Conservation (phyloP, 2,888 invertebrate genomes). For the Dyspetes luteomarginatus region DNA sequence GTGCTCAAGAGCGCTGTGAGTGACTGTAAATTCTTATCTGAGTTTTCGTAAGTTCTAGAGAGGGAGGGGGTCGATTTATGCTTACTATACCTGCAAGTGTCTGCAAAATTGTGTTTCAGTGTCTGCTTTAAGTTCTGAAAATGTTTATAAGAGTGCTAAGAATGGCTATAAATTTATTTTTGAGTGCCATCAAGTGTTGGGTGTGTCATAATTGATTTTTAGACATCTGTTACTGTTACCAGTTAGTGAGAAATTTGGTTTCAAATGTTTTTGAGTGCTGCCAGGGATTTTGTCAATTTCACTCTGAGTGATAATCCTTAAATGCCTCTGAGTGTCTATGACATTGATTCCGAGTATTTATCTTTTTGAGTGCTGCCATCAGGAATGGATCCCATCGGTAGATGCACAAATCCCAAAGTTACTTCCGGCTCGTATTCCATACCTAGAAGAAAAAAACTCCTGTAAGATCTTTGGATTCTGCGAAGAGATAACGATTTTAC, state of each 20-base stretch:
- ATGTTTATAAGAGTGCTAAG: no score
- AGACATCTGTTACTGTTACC: neutral
- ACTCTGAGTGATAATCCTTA: neutral
- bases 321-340: neutral
- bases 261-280: neutral
- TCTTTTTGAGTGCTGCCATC: neutral
- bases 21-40: no score
- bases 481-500: constrained; percentile 20
- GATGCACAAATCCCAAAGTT: neutral
- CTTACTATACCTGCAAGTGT: no score
- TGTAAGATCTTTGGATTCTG: constrained; percentile 27
- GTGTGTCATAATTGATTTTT: neutral
- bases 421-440: constrained; percentile 38
- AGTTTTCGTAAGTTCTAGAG: no score
- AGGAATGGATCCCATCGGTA: neutral
- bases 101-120: no score
- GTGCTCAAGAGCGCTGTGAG: no score
- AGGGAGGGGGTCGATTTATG: no score
- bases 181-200: neutral
- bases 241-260: neutral
- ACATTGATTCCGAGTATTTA: neutral
- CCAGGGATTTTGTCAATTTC: no score
- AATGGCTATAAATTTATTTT: no score
- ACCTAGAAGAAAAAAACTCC: neutral
- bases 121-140: no score